A percentile compares a stretch with the other conserved stretches of the same genome.
These are phyloP conservation scores for Garra rufa DNA, from an alignment of 2,113 vertebrate species.

Conservation along the genomic window DNA sequence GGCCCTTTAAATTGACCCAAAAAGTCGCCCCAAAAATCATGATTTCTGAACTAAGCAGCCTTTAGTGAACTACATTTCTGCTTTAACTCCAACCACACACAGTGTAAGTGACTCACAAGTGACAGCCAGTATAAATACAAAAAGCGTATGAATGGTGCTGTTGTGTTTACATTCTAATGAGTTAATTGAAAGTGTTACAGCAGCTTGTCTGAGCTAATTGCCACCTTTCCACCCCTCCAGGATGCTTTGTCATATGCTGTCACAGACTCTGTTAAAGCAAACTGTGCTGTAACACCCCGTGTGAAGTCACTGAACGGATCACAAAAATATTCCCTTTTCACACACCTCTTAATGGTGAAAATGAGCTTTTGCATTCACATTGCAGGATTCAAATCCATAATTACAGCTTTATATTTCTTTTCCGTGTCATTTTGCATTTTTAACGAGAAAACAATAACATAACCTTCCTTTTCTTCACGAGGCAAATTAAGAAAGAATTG, in stretches of 20 bases:
- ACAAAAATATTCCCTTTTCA: neutral
- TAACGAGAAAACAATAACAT: neutral
- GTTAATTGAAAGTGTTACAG: neutral
- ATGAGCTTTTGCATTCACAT: neutral
- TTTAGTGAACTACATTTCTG: neutral
- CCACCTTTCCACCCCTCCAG: neutral
- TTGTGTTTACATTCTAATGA: neutral
- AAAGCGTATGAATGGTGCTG: neutral
- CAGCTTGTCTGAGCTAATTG: neutral
- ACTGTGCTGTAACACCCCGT: neutral
- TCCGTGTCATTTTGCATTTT: neutral
- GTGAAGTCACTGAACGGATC: slow-evolving; percentile 7
- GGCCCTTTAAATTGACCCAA: neutral
- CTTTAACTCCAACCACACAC: neutral
- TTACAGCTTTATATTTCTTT: neutral
- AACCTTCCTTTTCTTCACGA: neutral
- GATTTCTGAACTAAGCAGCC: neutral
- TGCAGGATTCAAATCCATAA: neutral
- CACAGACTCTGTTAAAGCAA: slow-evolving; percentile 2
- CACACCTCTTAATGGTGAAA: neutral
- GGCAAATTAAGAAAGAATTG: neutral
- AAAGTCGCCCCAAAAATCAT: neutral
- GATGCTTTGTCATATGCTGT: neutral
- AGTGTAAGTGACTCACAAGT: neutral
- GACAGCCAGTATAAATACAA: neutral